phyloP scores from a whole-genome alignment of 1,140 invertebrate species.

The Acromyrmex heyeri region DNA sequence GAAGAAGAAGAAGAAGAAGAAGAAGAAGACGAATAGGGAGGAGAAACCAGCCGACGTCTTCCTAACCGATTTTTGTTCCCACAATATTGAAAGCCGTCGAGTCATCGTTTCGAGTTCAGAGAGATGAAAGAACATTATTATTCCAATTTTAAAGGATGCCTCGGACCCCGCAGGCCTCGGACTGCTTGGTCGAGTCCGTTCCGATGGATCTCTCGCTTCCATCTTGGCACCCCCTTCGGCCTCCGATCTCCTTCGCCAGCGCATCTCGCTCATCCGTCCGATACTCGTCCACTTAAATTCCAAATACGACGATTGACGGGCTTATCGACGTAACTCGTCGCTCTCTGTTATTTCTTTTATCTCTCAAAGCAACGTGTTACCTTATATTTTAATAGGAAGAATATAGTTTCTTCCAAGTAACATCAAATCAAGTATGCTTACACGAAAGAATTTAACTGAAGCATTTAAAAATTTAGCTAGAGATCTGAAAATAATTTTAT shows the following conservation, averaged over 20 bases:
- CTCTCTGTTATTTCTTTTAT: conserved; percentile 24
- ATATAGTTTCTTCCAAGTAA: not conserved
- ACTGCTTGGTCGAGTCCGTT: conserved; percentile 64
- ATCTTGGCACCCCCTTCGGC: conserved; percentile 72
- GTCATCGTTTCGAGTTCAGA: conserved; percentile 85
- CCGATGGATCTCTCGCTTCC: conserved; percentile 78
- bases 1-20: conserved; percentile 7
- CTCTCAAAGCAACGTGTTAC: conserved; percentile 12
- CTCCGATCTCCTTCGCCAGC: conserved; percentile 66
- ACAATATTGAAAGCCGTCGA: conserved; percentile 86
- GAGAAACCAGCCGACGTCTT: conserved; percentile 75
- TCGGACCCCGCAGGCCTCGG: conserved; percentile 68
- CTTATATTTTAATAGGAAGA: conserved; percentile 26
- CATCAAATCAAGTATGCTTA: not conserved
- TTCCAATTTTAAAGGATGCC: conserved; percentile 86
- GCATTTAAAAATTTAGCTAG: too few relatives aligned
- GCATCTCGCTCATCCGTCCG: conserved; percentile 34
- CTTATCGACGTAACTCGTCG: conserved; percentile 69
- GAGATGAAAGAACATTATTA: conserved; percentile 86
- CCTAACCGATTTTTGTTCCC: conserved; percentile 84
- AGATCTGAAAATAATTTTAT: too few relatives aligned
- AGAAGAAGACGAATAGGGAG: conserved; percentile 57
- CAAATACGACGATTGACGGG: conserved; percentile 82
- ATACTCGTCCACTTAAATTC: conserved; percentile 78
- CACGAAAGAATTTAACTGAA: too few relatives aligned